phyloP scores from a whole-genome alignment of 1,140 invertebrate genomes.

The Zaprionus camerounensis region DNA sequence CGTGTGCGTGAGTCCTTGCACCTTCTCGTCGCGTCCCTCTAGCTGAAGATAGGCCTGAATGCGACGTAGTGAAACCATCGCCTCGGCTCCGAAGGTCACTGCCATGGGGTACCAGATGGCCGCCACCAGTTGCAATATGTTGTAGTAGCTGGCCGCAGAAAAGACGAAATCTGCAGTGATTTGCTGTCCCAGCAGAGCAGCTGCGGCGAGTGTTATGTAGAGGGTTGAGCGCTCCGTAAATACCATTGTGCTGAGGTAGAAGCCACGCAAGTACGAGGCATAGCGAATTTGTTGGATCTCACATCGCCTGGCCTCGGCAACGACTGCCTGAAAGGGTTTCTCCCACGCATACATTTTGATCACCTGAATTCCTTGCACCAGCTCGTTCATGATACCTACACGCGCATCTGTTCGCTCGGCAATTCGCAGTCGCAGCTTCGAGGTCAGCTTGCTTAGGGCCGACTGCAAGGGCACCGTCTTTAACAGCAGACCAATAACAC shows the following conservation, averaged over 20 bases:
- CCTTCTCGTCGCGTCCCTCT: conserved; percentile 86
- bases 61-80: conserved; percentile 88
- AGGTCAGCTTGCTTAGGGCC: conserved; percentile 86
- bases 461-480: conserved; percentile 89
- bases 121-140: conserved; percentile 87
- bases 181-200: conserved; percentile 87
- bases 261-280: conserved; percentile 89
- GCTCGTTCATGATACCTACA: conserved; percentile 92
- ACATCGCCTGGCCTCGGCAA: conserved; percentile 85
- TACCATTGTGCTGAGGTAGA: conserved; percentile 88
- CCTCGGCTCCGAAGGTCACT: conserved; percentile 88
- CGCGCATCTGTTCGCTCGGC: conserved; percentile 89
- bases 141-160: conserved; percentile 89
- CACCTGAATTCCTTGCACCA: conserved; percentile 89
- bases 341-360: conserved; percentile 94
- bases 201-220: conserved; percentile 90
- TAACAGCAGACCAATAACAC: conserved; percentile 87
- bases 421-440: conserved; percentile 85
- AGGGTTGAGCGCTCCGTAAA: conserved; percentile 90
- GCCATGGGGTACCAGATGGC: conserved; percentile 90
- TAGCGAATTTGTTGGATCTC: conserved; percentile 89
- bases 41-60: conserved; percentile 87
- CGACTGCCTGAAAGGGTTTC: conserved; percentile 87
- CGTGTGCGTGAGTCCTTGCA: conserved; percentile 67
- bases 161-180: conserved; percentile 90